phyloP scores from a whole-genome alignment of 1,140 invertebrate species.

The Sweltsa coloradensis region DNA sequence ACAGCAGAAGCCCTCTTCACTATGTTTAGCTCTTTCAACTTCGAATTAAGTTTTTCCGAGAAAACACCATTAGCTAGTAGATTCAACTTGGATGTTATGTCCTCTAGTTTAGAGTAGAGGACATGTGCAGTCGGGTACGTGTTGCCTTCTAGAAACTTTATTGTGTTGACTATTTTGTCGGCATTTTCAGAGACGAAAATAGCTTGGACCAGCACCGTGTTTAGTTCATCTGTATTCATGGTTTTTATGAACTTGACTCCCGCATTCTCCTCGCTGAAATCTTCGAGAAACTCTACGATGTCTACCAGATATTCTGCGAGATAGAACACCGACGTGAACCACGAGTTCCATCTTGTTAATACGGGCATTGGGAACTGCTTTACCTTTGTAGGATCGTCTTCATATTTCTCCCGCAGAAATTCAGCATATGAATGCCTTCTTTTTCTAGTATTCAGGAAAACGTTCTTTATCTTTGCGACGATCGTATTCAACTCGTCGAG shows the following conservation, averaged over 20 bases:
- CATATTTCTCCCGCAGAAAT: neutral
- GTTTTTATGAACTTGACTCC: neutral
- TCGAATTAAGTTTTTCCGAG: neutral
- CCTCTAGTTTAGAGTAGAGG: neutral
- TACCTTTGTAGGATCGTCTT: neutral
- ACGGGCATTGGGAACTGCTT: neutral
- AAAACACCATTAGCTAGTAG: neutral
- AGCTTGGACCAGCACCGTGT: neutral
- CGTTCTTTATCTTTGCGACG: neutral
- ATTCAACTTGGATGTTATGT: neutral
- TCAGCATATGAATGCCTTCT: neutral
- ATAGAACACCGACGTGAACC: neutral
- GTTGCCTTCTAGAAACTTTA: constrained; percentile 3
- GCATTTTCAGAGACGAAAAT: neutral
- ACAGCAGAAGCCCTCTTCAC: neutral
- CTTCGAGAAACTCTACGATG: neutral
- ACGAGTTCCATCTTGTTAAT: neutral
- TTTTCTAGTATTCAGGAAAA: constrained; percentile 3
- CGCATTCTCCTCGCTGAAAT: neutral
- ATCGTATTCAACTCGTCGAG: neutral
- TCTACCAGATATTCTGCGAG: neutral
- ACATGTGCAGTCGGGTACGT: constrained; percentile 4
- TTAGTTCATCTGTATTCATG: neutral
- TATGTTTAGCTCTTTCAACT: neutral
- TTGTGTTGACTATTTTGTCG: neutral